Conservation (phyloP, 2,797 vertebrate species). For the Paedocypris micromegethes region DNA sequence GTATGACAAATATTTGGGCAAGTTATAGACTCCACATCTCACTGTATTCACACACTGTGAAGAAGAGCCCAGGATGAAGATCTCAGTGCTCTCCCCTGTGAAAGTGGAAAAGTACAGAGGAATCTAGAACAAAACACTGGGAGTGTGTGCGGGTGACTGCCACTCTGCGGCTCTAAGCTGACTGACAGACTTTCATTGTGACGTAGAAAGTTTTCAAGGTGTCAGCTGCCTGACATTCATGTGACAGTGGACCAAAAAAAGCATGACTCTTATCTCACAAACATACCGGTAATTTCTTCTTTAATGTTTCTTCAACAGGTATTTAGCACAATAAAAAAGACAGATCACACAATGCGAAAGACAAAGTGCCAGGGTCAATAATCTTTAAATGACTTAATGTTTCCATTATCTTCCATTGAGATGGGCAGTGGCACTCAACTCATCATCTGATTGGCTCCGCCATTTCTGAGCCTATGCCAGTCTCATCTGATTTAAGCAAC, state of each 20-base stretch:
- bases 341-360: constrained; percentile 3
- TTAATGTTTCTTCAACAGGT: background rate
- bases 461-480: background rate
- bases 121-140: constrained; percentile 3
- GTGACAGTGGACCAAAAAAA: constrained; percentile 30
- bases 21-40: background rate
- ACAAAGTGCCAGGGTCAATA: background rate
- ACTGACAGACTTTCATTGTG: constrained; percentile 14
- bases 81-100: constrained; percentile 13
- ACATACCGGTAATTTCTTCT: background rate
- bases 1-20: too few relatives aligned
- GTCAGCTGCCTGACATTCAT: constrained; percentile 29
- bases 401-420: background rate
- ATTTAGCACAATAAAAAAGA: background rate
- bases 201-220: constrained; percentile 32
- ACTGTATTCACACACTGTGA: constrained; percentile 3
- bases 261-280: background rate
- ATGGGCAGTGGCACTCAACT: constrained; percentile 11
- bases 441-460: constrained; percentile 3
- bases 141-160: constrained; percentile 26
- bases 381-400: background rate
- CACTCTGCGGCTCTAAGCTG: constrained; percentile 6
- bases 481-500: background rate
- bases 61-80: constrained; percentile 2
- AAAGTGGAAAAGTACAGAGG: constrained; percentile 61